A percentile compares a stretch with the other conserved stretches of the same genome.
Conservation (phyloP, 2,113 vertebrate species). For the Mus musculus region GRCm39 chr10:109479001-109479500, state of each 20-base stretch:
- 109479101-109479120: neutral
- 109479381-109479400: neutral
- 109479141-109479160: neutral
- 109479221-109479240: neutral
- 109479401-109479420: neutral
- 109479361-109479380: neutral
- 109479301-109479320: neutral
- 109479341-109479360: neutral
- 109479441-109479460: neutral
- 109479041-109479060: neutral
- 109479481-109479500: neutral
- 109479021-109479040: neutral
- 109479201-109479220: neutral
- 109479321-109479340: neutral
- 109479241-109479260: neutral
- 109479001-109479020: neutral
- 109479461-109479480: neutral
- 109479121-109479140: neutral
- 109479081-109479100: neutral
- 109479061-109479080: neutral
- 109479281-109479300: neutral
- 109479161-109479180: neutral
- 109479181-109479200: neutral
- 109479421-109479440: constrained; percentile 4
- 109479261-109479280: neutral